These are phyloP conservation scores for Apostichopus japonicus DNA, from an alignment of 35 echinoderm and acorn worm genomes.

Conservation along the genomic window DNA sequence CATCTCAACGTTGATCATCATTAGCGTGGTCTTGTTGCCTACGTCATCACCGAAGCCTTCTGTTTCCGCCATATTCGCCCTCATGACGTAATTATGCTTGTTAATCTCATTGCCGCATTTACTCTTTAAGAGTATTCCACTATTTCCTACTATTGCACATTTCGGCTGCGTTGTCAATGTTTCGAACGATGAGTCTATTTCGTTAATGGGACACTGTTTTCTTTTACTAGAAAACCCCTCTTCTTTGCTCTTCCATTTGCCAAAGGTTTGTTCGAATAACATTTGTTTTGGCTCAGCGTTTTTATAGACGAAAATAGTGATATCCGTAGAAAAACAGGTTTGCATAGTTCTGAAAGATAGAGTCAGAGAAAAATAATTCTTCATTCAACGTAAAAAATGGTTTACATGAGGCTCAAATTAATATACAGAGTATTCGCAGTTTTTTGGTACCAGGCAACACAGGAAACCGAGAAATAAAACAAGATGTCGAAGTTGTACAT, in stretches of 20 bases:
- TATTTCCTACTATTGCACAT: conserved; percentile 56
- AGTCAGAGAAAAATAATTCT: too few species aligned
- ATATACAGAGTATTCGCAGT: too few species aligned
- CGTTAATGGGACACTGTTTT: not conserved
- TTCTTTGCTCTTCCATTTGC: not conserved
- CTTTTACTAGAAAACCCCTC: not conserved
- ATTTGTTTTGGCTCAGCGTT: not conserved
- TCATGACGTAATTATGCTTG: conserved; percentile 49
- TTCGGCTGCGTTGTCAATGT: not conserved
- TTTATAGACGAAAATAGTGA: not conserved
- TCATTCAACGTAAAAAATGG: too few species aligned
- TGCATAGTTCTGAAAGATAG: not conserved
- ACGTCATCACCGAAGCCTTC: conserved; percentile 35
- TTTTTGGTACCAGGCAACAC: too few species aligned
- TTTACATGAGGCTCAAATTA: too few species aligned
- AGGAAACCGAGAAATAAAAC: too few species aligned
- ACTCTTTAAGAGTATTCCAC: conserved; percentile 49
- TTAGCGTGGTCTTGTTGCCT: not conserved
- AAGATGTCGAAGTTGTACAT: too few species aligned
- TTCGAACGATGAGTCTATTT: not conserved
- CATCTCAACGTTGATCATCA: conserved; percentile 8
- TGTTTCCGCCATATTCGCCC: conserved; percentile 29
- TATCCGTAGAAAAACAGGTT: not conserved
- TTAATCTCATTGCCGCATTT: conserved; percentile 47
- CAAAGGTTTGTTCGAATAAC: conserved; percentile 1